Percentiles rank a stretch among this genome's conserved stretches.
Conservation (phyloP, 1,140 invertebrate species). For the Archivesica marissinica region DNA sequence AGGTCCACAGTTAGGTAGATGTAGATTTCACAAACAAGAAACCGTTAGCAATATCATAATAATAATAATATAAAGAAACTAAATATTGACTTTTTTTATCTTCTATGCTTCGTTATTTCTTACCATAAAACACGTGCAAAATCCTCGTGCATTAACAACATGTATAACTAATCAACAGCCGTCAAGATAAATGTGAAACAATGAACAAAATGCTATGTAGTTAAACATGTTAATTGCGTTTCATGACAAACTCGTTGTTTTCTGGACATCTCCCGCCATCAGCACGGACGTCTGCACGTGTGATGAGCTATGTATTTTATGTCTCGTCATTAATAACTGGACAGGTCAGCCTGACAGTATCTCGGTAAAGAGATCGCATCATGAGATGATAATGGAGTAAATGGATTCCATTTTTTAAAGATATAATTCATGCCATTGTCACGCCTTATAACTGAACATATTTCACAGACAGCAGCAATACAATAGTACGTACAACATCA, state of each 20-base stretch:
- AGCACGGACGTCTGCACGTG: not conserved
- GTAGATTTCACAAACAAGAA: no score
- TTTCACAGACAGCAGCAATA: no score
- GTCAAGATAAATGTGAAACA: constrained; percentile 31
- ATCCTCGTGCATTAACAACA: not conserved
- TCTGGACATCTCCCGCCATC: not conserved
- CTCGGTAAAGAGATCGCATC: not conserved
- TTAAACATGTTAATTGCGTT: constrained; percentile 6
- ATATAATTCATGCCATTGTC: no score
- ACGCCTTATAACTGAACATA: no score
- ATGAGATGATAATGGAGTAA: constrained; percentile 14
- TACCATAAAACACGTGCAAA: not conserved
- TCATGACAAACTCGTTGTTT: constrained; percentile 15
- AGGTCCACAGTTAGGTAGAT: no score
- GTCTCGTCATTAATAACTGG: constrained; percentile 18
- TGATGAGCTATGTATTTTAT: not conserved
- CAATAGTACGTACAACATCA: no score
- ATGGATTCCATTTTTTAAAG: no score
- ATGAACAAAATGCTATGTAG: constrained; percentile 27
- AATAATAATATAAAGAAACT: no score
- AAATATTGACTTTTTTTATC: no score
- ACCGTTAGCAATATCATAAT: no score
- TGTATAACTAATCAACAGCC: not conserved
- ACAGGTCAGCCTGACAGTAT: constrained; percentile 24
- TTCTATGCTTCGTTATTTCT: no score